These are phyloP conservation scores for Ichneumoninae sp. DNA, from an alignment of 2,888 invertebrate species.

Conservation along the genomic window DNA sequence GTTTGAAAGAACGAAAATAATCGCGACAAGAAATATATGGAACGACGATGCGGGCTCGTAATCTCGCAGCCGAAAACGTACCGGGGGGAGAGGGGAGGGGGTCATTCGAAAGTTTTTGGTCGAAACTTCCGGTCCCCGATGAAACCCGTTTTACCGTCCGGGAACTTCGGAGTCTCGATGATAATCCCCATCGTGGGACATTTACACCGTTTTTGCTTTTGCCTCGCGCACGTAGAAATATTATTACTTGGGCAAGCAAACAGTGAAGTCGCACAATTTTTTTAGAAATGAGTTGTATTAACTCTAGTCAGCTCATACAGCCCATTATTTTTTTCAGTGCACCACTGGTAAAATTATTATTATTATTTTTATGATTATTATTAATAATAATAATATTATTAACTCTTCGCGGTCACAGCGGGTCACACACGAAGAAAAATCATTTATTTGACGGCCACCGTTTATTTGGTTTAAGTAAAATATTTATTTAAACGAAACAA, in stretches of 20 bases:
- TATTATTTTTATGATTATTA: too few relatives aligned
- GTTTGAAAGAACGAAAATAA: constrained; percentile 45
- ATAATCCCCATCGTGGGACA: not conserved
- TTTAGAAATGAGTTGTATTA: too few relatives aligned
- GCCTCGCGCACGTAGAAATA: not conserved
- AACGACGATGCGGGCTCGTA: constrained; percentile 24
- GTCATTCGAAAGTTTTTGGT: constrained; percentile 42
- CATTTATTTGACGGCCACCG: too few relatives aligned
- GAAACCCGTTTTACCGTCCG: constrained; percentile 27
- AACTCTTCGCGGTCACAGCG: not conserved
- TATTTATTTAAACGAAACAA: too few relatives aligned
- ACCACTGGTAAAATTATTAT: not conserved
- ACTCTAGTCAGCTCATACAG: too few relatives aligned
- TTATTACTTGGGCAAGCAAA: not conserved
- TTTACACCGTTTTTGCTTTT: not conserved
- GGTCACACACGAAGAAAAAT: too few relatives aligned
- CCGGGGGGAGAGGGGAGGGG: not conserved
- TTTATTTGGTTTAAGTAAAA: too few relatives aligned
- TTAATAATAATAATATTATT: not conserved
- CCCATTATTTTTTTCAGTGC: too few relatives aligned
- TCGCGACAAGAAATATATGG: constrained; percentile 6
- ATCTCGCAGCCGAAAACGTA: constrained; percentile 33
- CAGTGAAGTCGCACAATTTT: too few relatives aligned
- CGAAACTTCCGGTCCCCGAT: constrained; percentile 60
- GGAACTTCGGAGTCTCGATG: not conserved